Evolutionary conservation across 1,140 invertebrate species (phyloP).

Genomic region (Trypoxylus dichotomus): DNA sequence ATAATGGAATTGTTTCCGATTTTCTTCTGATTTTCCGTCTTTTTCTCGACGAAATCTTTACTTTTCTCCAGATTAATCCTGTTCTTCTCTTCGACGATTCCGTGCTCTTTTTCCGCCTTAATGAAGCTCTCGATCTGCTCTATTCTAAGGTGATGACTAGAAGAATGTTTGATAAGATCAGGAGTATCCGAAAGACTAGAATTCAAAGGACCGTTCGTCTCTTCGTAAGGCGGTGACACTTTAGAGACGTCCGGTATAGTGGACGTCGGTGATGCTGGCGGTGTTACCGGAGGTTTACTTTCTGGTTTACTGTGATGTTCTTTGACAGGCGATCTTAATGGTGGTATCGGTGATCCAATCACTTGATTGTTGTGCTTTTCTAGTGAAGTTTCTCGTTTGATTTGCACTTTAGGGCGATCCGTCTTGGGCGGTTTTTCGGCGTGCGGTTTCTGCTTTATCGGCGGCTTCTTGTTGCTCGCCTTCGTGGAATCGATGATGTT

Average conservation of each 20-base stretch:
- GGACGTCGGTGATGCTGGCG: slow-evolving; percentile 36
- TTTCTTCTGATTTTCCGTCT: background rate
- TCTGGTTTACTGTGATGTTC: slow-evolving; percentile 31
- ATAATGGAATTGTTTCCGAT: slow-evolving; percentile 6
- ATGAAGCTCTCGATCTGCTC: slow-evolving; percentile 43
- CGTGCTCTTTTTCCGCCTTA: slow-evolving; percentile 41
- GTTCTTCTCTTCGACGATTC: background rate
- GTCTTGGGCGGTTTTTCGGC: slow-evolving; percentile 10
- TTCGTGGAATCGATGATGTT: slow-evolving; percentile 62
- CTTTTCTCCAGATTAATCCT: slow-evolving; percentile 10
- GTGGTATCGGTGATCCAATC: slow-evolving; percentile 2
- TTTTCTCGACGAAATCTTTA: background rate
- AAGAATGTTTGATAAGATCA: slow-evolving; percentile 49
- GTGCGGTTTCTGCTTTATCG: slow-evolving; percentile 52
- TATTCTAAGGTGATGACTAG: slow-evolving; percentile 44
- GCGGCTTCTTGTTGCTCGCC: slow-evolving; percentile 52
- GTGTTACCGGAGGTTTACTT: background rate
- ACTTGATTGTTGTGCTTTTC: slow-evolving; percentile 42
- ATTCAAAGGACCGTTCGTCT: slow-evolving; percentile 25
- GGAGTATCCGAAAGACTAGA: slow-evolving; percentile 47
- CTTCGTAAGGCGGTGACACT: slow-evolving; percentile 5
- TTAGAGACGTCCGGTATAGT: slow-evolving; percentile 51
- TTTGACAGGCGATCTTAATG: slow-evolving; percentile 31
- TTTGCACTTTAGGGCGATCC: slow-evolving; percentile 29
- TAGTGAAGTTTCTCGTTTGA: slow-evolving; percentile 39